A percentile compares a stretch with the other conserved stretches of the same genome.
These are phyloP conservation scores for Hystrix brachyura DNA, from an alignment of 2,113 vertebrate species.

Conservation along the genomic window DNA sequence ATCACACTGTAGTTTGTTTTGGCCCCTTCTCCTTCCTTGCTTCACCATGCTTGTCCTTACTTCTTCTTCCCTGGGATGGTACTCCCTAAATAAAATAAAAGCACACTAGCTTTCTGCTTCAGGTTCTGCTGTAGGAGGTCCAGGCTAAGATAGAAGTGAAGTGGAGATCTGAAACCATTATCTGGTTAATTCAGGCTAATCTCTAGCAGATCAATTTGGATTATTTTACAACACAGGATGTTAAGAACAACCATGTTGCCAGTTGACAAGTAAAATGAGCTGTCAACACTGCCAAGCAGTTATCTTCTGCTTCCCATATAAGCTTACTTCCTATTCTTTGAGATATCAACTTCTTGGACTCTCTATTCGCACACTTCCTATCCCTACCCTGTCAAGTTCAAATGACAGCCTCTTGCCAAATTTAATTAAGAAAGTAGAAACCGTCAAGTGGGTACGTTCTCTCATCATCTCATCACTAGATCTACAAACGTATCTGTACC, in stretches of 20 bases:
- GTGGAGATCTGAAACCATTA: neutral
- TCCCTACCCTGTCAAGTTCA: neutral
- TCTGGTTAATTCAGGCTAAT: conserved; percentile 14
- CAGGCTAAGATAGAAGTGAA: neutral
- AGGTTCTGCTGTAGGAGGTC: conserved; percentile 16
- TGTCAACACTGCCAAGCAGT: neutral
- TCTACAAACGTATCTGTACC: neutral
- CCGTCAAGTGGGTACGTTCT: neutral
- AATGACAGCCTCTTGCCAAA: neutral
- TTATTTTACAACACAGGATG: neutral
- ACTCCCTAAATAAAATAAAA: neutral
- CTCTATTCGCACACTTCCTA: neutral
- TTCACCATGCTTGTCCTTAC: neutral
- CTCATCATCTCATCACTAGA: neutral
- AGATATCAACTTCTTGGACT: neutral
- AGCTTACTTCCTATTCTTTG: neutral
- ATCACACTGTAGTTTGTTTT: neutral
- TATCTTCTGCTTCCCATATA: neutral
- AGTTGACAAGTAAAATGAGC: neutral
- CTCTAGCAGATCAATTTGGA: conserved; percentile 37
- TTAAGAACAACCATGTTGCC: neutral
- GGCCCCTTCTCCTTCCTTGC: neutral
- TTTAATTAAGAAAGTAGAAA: conserved; percentile 57
- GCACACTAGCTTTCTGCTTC: neutral
- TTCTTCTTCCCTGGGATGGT: neutral